Percentiles rank a stretch among this genome's conserved stretches.
Evolutionary conservation across 2,797 vertebrate species (phyloP).

Genomic region (Cynodonichthys magdalenae): DNA sequence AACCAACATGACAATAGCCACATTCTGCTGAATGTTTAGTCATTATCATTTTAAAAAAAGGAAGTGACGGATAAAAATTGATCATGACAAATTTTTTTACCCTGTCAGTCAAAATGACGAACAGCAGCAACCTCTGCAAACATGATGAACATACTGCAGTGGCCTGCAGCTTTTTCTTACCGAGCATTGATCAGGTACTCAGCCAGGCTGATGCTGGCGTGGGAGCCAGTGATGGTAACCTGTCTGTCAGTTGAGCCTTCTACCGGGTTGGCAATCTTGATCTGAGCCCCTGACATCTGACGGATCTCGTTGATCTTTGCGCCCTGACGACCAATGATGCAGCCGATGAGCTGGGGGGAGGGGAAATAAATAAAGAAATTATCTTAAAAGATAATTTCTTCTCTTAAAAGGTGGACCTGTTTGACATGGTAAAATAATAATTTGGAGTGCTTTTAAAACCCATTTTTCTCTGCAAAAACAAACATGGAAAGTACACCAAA

Average conservation of each 20-base stretch:
- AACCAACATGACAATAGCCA: no score
- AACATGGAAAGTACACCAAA: neutral
- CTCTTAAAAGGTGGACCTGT: no score
- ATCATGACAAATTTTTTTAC: no score
- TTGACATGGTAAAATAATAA: neutral
- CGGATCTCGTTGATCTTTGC: slow-evolving; percentile 97
- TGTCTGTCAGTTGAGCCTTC: slow-evolving; percentile 94
- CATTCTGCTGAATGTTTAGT: no score
- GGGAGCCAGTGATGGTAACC: slow-evolving; percentile 95
- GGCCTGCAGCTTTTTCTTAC: slow-evolving; percentile 77
- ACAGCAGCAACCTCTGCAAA: no score
- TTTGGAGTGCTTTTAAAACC: neutral
- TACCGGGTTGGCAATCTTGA: slow-evolving; percentile 95
- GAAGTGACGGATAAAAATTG: no score
- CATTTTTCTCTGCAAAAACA: neutral
- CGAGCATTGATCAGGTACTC: slow-evolving; percentile 98
- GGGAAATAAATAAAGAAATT: neutral
- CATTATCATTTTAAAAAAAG: no score
- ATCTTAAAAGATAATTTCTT: neutral
- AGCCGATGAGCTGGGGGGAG: slow-evolving; percentile 88
- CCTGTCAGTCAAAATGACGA: no score
- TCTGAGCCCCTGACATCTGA: slow-evolving; percentile 97
- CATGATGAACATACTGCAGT: slow-evolving; percentile 7
- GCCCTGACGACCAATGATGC: slow-evolving; percentile 95
- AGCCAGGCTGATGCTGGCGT: slow-evolving; percentile 94